These are phyloP conservation scores for Bettongia penicillata DNA, from an alignment of 2,113 vertebrate genomes.

Conservation along the genomic window DNA sequence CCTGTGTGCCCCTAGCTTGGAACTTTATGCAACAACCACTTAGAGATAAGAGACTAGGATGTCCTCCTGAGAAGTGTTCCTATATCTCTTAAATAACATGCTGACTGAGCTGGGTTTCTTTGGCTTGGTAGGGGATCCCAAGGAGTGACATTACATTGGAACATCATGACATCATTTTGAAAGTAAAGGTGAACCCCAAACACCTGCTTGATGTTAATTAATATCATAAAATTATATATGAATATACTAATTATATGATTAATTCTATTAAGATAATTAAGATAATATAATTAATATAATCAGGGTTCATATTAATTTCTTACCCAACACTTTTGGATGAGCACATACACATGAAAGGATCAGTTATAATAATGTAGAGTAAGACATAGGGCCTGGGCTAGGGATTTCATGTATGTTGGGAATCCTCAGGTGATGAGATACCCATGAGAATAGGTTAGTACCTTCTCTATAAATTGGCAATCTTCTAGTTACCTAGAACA, in stretches of 20 bases:
- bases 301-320: neutral
- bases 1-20: neutral
- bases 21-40: neutral
- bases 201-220: neutral
- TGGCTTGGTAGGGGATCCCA: neutral
- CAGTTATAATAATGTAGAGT: neutral
- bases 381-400: neutral
- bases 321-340: neutral
- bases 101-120: too few species aligned
- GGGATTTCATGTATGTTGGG: neutral
- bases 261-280: too few species aligned
- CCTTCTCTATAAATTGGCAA: neutral
- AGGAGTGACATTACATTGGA: neutral
- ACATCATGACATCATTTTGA: neutral
- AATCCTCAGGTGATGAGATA: neutral
- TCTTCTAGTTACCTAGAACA: neutral
- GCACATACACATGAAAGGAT: neutral
- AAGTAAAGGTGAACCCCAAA: neutral
- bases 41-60: neutral
- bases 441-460: neutral
- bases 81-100: too few species aligned
- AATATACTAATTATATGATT: too few species aligned
- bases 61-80: neutral
- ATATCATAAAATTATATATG: too few species aligned
- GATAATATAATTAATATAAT: neutral